Evolutionary conservation across 92 coral and sea anemone genomes (phyloP), one percentile per base, ranked within the genome.

Genomic region (Isaurus tuberculatus): DNA sequence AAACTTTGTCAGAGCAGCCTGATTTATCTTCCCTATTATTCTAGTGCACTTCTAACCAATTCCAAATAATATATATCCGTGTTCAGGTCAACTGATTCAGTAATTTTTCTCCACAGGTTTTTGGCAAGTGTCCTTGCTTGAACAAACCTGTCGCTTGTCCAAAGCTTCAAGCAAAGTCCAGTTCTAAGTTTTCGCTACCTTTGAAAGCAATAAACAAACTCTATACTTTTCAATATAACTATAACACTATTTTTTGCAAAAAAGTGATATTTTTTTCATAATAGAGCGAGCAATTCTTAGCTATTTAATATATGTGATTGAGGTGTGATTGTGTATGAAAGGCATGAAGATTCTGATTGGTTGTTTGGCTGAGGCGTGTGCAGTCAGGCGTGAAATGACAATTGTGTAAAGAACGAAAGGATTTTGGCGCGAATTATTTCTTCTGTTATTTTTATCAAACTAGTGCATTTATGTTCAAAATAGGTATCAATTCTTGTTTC

Each of bases 341-440:
- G 28, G 25, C 19, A 28, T 3, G 15, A 74, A 30, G 42, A 31
- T 75, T 77, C 69, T 77, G 82, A 77, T 77, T 77, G 70, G 82
- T 55, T 15, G 69, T 31, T 36, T 58, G 11, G 6, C 19, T 37
- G 15, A 25, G 78, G 32, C 43, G 30, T 36, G 55, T 77, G 51
- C 40, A 58, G 49, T 60, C 82, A 77, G 36, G 70, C 25, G 78
- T 72, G 32, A 72, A 72, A 13, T 23, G 30, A n/a, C 16, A 20
- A 72, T 13, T 67, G 70, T 5, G 72, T 8, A 66, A 66, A 5
- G 20, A 16, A 31, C 20, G 37, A 22, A 31, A 31, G 14, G 43
- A 19, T 15, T 14, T 68, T 68, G 73, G 73, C 73, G 73, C 73
- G 48, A 68, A n/a, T 70, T 40, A 14, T 3, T 63, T 63, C 68